Evolutionary conservation across 2,797 vertebrate species (phyloP).

Genomic region (Chiloscyllium punctatum): DNA sequence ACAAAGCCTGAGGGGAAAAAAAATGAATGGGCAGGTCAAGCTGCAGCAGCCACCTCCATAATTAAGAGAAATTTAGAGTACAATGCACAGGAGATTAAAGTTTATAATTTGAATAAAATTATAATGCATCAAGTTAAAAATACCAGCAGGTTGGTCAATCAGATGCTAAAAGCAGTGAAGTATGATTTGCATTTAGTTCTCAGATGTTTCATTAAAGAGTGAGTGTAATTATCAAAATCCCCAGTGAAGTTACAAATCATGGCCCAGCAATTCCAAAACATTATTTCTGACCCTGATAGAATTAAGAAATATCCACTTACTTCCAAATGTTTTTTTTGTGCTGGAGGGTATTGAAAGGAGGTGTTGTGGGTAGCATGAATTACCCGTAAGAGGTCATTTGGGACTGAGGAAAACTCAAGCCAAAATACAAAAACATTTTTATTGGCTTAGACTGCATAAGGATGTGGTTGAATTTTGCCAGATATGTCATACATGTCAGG

Average conservation of each 20-base stretch:
- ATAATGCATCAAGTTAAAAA: not conserved
- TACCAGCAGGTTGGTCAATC: not conserved
- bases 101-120: constrained; percentile 46
- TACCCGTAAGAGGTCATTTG: too few relatives aligned
- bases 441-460: too few relatives aligned
- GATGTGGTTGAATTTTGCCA: too few relatives aligned
- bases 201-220: not conserved
- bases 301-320: too few relatives aligned
- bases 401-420: too few relatives aligned
- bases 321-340: too few relatives aligned
- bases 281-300: too few relatives aligned
- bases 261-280: too few relatives aligned
- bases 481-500: too few relatives aligned
- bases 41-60: constrained; percentile 42
- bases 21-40: constrained; percentile 46
- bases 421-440: too few relatives aligned
- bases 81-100: constrained; percentile 40
- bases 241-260: not conserved
- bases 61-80: constrained; percentile 42
- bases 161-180: not conserved
- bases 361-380: too few relatives aligned
- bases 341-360: too few relatives aligned
- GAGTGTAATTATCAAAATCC: not conserved
- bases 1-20: constrained; percentile 69
- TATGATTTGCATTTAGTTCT: not conserved